Evolutionary conservation across 2,888 invertebrate species (phyloP).

Genomic region (Acleris laterana): DNA sequence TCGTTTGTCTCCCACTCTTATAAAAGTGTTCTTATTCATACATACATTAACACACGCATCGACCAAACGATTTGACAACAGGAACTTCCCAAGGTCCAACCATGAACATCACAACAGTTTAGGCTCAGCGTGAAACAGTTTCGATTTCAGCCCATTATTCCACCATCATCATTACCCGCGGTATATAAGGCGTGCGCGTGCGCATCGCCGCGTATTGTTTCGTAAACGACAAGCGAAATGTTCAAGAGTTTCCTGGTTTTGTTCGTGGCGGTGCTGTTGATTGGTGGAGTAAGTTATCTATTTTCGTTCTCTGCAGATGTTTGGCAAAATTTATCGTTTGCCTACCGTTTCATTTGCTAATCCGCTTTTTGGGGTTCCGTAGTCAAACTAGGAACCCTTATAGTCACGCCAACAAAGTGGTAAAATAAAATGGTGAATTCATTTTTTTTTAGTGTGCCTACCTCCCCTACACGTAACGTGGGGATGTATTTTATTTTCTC

Average conservation of each 20-base stretch:
- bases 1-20: too few relatives aligned
- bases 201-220: background rate
- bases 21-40: too few relatives aligned
- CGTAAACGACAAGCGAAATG: conserved; percentile 14
- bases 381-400: too few relatives aligned
- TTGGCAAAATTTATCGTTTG: too few relatives aligned
- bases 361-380: too few relatives aligned
- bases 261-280: conserved; percentile 28
- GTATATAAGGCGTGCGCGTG: conserved; percentile 8
- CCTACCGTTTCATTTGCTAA: too few relatives aligned
- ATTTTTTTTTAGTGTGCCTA: too few relatives aligned
- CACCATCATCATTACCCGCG: conserved; percentile 2
- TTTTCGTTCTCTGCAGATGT: background rate
- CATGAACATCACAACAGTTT: background rate
- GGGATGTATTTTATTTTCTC: too few relatives aligned
- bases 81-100: background rate
- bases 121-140: background rate
- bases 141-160: background rate
- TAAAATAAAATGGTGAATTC: too few relatives aligned
- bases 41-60: background rate
- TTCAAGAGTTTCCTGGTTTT: conserved; percentile 29
- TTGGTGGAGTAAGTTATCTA: conserved; percentile 24
- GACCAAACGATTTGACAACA: background rate
- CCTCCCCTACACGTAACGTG: too few relatives aligned
- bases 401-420: too few relatives aligned